Evolutionary conservation across 2,797 vertebrate species (phyloP), one percentile per base, ranked within the genome.

Genomic region (Smutsia gigantea): DNA sequence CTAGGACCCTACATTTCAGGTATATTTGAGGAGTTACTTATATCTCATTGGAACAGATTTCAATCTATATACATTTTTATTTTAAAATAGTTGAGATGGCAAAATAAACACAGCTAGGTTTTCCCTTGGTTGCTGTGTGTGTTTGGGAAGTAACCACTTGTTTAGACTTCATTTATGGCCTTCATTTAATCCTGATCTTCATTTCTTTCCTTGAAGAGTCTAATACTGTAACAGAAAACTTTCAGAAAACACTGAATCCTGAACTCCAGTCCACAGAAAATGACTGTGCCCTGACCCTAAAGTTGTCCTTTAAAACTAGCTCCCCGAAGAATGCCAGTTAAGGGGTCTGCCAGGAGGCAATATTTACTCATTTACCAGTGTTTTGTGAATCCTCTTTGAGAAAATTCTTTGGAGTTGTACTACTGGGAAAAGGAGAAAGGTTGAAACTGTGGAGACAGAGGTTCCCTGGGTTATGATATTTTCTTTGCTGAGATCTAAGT

Each of bases 341-440:
- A 86, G 87, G 84, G 21, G 68, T 88, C 84, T 94, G 59, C 29
- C 21, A 77, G 83, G 55, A 94, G 46, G 23, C 81, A 64, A 72
- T 95, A 71, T 94, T 83, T 49, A 72, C 75, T 95, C 87, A 83
- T 72, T 93, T 88, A 68, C 39, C 42, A 34, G 51, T 63, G 51
- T 95, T 87, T 92, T 63, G 13, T 93, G 85, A 94, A 84, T 94
- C 55, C 25, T 69, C 72, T 81, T 51, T 57, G 72, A 90, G 95
- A 85, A 94, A 89, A 68, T 86, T 88, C 81, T 75, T 94, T 51
- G n/a, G 75, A 90, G 46, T 77, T 75, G 78, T 55, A 63, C 66
- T 72, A 53, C 61, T 78, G 55, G 53, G 55, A 83, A 94, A 96
- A 77, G 25, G 66, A 83, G 14, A 94, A 97, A 94, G 59, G 66